These are phyloP conservation scores for Enteromius thamalakanensis DNA, from an alignment of 2,797 vertebrate species.

Conservation along the genomic window DNA sequence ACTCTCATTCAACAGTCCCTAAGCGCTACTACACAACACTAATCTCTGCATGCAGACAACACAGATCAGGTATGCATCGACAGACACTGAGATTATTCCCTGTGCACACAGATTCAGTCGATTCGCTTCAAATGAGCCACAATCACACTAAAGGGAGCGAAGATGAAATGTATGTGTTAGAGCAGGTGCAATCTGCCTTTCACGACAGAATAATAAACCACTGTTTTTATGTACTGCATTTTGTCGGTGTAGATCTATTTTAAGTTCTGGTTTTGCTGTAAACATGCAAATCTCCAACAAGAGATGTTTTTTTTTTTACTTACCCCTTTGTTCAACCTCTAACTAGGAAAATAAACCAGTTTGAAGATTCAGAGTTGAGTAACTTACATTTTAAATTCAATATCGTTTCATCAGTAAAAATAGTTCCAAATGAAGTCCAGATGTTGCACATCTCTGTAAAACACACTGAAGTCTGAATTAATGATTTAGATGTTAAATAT, in stretches of 20 bases:
- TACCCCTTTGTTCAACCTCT: neutral
- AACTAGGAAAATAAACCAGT: conserved; percentile 26
- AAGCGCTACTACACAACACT: conserved; percentile 41
- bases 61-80: conserved; percentile 48
- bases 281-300: neutral
- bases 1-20: conserved; percentile 5
- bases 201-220: conserved; percentile 36
- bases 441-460: neutral
- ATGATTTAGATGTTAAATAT: too few relatives aligned
- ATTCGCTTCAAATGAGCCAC: conserved; percentile 40
- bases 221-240: conserved; percentile 16
- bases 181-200: conserved; percentile 23
- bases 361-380: conserved; percentile 27
- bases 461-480: neutral
- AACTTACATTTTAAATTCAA: neutral
- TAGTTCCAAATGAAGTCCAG: neutral
- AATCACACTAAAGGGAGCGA: conserved; percentile 37
- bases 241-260: neutral
- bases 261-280: conserved; percentile 4
- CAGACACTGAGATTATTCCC: conserved; percentile 44
- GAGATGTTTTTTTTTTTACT: neutral
- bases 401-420: neutral
- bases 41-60: conserved; percentile 52
- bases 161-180: neutral
- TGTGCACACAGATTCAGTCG: conserved; percentile 49